Conservation (phyloP, 64 coral and sea anemone species). For the Anthopleura sola region DNA sequence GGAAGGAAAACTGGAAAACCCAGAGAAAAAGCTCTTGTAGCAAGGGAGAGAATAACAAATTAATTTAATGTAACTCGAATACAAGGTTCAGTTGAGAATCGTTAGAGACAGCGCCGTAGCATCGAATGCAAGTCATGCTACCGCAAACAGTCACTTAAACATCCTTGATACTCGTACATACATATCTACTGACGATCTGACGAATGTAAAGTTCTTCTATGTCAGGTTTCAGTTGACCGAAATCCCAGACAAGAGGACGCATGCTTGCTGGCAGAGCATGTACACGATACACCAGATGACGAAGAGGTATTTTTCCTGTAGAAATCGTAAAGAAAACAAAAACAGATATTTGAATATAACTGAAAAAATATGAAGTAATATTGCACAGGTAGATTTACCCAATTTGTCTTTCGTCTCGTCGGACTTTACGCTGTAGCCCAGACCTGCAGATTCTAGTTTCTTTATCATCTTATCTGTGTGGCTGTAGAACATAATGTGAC, state of each 20-base stretch:
- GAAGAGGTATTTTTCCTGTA: constrained; percentile 65
- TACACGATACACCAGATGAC: constrained; percentile 78
- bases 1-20: too few species aligned
- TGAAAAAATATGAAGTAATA: not conserved
- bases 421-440: constrained; percentile 83
- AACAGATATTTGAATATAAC: not conserved
- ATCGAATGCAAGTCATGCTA: too few species aligned
- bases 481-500: constrained; percentile 28
- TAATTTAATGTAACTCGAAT: too few species aligned
- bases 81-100: too few species aligned
- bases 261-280: constrained; percentile 74
- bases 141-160: not conserved
- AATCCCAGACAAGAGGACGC: constrained; percentile 79
- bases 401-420: constrained; percentile 82
- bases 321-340: not conserved
- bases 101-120: too few species aligned
- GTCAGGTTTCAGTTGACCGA: constrained; percentile 69
- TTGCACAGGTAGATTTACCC: constrained; percentile 25
- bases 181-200: constrained; percentile 62
- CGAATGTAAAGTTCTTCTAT: constrained; percentile 61
- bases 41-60: too few species aligned
- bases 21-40: too few species aligned
- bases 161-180: constrained; percentile 10
- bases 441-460: constrained; percentile 85
- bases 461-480: constrained; percentile 93